A percentile compares a stretch with the other conserved stretches of the same genome.
These are phyloP conservation scores for Microctonus brassicae DNA, from an alignment of 2,888 invertebrate genomes.

Conservation along the genomic window DNA sequence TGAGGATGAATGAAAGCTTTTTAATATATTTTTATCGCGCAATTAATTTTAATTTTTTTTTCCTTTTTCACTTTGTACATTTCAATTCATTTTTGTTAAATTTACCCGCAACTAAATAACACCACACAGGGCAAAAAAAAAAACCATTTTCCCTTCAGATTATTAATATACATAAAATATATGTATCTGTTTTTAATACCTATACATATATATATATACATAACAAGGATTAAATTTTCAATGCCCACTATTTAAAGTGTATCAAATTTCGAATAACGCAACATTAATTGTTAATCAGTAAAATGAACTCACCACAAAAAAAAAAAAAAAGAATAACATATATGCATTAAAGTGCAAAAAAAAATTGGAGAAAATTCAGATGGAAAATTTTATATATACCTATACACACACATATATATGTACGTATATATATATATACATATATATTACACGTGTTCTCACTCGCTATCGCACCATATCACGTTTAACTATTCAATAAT, in stretches of 20 bases:
- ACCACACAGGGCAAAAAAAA: not conserved
- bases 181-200: no score
- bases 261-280: not conserved
- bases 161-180: no score
- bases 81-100: not conserved
- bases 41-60: not conserved
- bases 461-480: constrained; percentile 35
- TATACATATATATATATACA: not conserved
- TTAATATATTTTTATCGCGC: no score
- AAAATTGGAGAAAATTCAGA: constrained; percentile 11
- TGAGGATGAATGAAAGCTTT: no score
- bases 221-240: not conserved
- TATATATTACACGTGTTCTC: constrained; percentile 11
- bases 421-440: not conserved
- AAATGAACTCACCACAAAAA: not conserved
- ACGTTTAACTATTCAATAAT: constrained; percentile 43
- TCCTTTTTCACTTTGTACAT: not conserved
- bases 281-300: not conserved
- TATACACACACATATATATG: constrained; percentile 4
- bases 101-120: not conserved
- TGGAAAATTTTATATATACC: constrained; percentile 22
- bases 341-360: not conserved
- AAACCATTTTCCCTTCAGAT: not conserved
- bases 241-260: not conserved
- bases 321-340: not conserved